Evolutionary conservation across 2,113 vertebrate genomes (phyloP).

Genomic region (Dicrurus megarhynchus): DNA sequence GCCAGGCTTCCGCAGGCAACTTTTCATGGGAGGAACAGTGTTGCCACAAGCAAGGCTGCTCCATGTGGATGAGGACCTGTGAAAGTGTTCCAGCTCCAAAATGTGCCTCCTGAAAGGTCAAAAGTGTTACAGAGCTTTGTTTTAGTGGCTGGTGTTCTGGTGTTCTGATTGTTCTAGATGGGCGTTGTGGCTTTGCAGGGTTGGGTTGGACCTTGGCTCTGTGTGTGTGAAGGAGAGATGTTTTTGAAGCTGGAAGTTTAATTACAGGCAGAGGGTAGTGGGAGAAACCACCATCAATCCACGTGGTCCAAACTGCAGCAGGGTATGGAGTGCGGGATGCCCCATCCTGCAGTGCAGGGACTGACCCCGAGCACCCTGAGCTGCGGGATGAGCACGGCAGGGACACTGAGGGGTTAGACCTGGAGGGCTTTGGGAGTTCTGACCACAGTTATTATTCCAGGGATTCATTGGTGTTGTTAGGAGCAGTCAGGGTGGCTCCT

Average conservation of each 20-base stretch:
- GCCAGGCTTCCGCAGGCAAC: constrained; percentile 15
- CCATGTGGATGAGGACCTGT: accelerated
- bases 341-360: not conserved
- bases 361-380: accelerated
- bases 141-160: not conserved
- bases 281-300: not conserved
- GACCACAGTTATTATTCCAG: not conserved
- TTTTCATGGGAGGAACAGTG: not conserved
- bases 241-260: not conserved
- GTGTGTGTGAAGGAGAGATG: not conserved
- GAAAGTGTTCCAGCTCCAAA: not conserved
- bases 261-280: not conserved
- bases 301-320: not conserved
- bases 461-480: not conserved
- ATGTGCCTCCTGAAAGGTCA: not conserved
- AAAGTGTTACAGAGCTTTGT: not conserved
- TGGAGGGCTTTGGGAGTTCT: not conserved
- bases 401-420: not conserved
- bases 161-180: not conserved
- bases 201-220: accelerated
- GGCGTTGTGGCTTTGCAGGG: not conserved
- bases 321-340: not conserved
- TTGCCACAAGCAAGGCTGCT: not conserved
- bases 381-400: accelerated
- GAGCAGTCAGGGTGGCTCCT: not conserved